Conservation (phyloP, 2,113 vertebrate species). For the Tamias sibiricus region DNA sequence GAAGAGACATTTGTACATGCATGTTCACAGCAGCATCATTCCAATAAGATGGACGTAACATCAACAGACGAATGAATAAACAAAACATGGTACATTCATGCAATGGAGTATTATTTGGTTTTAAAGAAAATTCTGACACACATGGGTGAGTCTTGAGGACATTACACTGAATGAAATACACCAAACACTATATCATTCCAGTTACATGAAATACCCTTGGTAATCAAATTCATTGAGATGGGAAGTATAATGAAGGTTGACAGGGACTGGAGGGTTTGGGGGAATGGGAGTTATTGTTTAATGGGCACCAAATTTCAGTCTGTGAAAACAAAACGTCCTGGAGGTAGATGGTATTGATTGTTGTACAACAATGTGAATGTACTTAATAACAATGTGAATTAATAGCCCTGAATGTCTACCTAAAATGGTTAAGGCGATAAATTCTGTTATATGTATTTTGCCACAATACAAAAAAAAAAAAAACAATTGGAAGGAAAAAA, state of each 20-base stretch:
- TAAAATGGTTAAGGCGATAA: background rate
- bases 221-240: background rate
- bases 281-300: too few species aligned
- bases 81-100: background rate
- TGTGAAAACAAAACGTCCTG: background rate
- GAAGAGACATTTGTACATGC: background rate
- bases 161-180: background rate
- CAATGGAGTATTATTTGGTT: background rate
- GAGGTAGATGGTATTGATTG: background rate
- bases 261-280: background rate
- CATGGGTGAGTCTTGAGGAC: background rate
- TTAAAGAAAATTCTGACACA: background rate
- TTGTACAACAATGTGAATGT: background rate
- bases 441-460: background rate
- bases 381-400: background rate
- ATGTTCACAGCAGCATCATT: background rate
- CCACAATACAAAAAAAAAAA: too few species aligned
- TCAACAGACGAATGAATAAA: background rate
- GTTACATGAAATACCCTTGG: background rate
- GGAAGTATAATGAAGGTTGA: background rate
- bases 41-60: background rate
- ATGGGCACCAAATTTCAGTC: background rate
- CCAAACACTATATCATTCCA: background rate
- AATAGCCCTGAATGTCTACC: background rate
- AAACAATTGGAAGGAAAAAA: background rate